A percentile compares a stretch with the other conserved stretches of the same genome.
Evolutionary conservation across 2,888 invertebrate genomes (phyloP).

Genomic region (Nemoura dubitans): DNA sequence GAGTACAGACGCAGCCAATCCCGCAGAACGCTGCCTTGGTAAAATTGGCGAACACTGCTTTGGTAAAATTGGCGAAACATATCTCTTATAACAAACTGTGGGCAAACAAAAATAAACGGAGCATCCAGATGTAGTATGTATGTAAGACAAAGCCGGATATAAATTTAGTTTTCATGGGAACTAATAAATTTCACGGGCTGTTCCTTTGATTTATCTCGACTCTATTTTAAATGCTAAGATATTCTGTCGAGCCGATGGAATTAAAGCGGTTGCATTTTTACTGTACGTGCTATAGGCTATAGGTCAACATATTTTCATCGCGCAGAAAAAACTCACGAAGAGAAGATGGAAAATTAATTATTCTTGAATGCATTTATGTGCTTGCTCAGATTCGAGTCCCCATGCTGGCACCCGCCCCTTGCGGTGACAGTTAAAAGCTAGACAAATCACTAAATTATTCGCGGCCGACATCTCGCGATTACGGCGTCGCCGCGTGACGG

Average conservation of each 20-base stretch:
- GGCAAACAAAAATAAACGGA: background rate
- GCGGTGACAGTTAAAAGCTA: background rate
- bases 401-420: background rate
- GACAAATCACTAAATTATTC: constrained; percentile 32
- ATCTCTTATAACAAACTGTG: background rate
- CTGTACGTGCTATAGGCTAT: background rate
- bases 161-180: background rate
- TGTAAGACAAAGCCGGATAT: constrained; percentile 5
- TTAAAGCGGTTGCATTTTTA: background rate
- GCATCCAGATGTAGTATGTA: background rate
- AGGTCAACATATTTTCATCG: background rate
- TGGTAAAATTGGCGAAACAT: constrained; percentile 2
- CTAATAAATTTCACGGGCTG: constrained; percentile 1
- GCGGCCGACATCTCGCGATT: background rate
- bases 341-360: background rate
- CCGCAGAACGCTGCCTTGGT: no score
- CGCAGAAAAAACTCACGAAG: background rate
- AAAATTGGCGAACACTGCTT: background rate
- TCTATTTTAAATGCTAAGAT: background rate
- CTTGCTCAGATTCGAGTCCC: background rate
- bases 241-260: background rate
- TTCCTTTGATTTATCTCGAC: background rate
- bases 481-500: background rate
- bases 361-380: background rate
- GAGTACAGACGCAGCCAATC: no score